Percentiles rank a stretch among this genome's conserved stretches.
Conservation (phyloP, 2,797 vertebrate species). For the Rousettus madagascariensis region DNA sequence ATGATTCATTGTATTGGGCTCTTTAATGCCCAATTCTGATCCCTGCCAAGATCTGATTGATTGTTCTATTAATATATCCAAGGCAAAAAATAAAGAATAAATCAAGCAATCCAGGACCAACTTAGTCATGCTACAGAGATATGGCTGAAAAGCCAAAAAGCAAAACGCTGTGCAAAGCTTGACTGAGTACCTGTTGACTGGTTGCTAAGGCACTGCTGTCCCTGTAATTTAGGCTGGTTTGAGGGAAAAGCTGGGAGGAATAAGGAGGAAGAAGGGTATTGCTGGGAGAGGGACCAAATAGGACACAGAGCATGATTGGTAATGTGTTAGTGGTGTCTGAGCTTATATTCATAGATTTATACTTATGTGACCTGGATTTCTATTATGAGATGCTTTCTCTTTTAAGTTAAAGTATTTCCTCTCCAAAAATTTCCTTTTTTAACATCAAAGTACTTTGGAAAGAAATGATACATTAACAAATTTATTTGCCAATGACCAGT, state of each 20-base stretch:
- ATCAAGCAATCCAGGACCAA: constrained; percentile 48
- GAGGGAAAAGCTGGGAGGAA: too few species aligned
- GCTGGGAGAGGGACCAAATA: not conserved
- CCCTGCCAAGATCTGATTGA: constrained; percentile 57
- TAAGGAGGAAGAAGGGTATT: not conserved
- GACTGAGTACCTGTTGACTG: not conserved
- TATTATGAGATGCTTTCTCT: not conserved
- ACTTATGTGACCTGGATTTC: not conserved
- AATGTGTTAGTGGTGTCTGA: not conserved
- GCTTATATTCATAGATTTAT: not conserved
- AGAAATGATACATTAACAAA: not conserved
- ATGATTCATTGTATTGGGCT: constrained; percentile 57
- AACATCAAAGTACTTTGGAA: not conserved
- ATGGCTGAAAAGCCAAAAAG: constrained; percentile 25
- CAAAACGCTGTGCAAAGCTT: constrained; percentile 19
- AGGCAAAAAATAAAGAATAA: constrained; percentile 49
- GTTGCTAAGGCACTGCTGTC: not conserved
- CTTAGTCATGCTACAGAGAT: constrained; percentile 7
- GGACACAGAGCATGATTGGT: not conserved
- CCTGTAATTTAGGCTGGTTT: not conserved
- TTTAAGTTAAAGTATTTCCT: not conserved
- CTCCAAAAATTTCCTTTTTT: not conserved
- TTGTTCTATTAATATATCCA: constrained; percentile 61
- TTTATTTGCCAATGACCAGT: not conserved
- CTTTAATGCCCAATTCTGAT: constrained; percentile 55